A percentile compares a stretch with the other conserved stretches of the same genome.
These are phyloP conservation scores for Orchesella flavescens DNA, from an alignment of 2,888 invertebrate species.

Conservation along the genomic window DNA sequence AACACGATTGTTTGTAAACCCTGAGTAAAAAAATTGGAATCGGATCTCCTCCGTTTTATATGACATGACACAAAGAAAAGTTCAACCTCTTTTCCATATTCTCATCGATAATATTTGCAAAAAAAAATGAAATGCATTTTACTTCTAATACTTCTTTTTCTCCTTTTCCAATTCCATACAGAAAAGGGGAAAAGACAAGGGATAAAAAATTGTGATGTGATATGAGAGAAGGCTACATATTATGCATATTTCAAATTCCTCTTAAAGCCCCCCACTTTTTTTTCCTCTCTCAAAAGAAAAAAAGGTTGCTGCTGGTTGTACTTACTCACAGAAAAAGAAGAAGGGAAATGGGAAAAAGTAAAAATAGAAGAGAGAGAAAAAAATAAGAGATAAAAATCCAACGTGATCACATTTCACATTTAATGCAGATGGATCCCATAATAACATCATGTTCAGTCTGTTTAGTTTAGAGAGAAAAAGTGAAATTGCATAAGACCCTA, in stretches of 20 bases:
- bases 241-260: conserved; percentile 43
- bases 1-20: no score
- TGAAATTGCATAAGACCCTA: neutral
- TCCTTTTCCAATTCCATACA: neutral
- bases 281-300: neutral
- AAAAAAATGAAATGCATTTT: neutral
- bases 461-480: neutral
- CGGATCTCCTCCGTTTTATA: no score
- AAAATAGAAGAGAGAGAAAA: neutral
- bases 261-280: no score
- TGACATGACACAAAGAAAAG: no score
- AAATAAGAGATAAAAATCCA: conserved; percentile 44
- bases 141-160: neutral
- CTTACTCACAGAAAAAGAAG: no score
- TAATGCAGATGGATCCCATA: conserved; percentile 27
- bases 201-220: neutral
- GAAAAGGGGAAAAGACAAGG: neutral
- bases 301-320: no score
- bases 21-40: no score
- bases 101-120: neutral
- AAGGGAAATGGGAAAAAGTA: neutral
- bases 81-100: no score
- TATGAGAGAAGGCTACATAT: conserved; percentile 2
- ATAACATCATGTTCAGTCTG: conserved; percentile 4
- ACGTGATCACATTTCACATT: conserved; percentile 46